phyloP scores from a whole-genome alignment of 2,888 invertebrate species.

The Acleris literana region DNA sequence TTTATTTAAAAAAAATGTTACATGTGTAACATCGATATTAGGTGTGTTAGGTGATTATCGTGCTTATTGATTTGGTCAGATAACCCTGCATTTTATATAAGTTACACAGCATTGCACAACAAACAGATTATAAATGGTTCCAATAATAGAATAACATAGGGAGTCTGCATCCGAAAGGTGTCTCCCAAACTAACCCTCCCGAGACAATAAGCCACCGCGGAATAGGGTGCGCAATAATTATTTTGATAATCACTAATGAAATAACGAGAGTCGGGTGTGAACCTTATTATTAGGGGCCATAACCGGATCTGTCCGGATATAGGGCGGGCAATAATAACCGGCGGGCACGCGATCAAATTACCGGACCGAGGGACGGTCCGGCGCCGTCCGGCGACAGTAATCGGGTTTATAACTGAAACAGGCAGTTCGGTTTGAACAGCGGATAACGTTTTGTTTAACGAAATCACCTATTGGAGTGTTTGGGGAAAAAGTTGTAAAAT shows the following conservation, averaged over 20 bases:
- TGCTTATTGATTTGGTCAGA: too few relatives aligned
- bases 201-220: conserved; percentile 11
- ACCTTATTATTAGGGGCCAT: conserved; percentile 55
- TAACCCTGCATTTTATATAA: too few relatives aligned
- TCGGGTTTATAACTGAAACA: conserved; percentile 54
- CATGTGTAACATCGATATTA: too few relatives aligned
- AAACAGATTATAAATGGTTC: too few relatives aligned
- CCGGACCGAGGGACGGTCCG: conserved; percentile 43
- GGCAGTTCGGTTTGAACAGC: conserved; percentile 46
- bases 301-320: conserved; percentile 63
- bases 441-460: conserved; percentile 46
- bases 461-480: conserved; percentile 35
- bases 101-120: too few relatives aligned
- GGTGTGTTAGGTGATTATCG: too few relatives aligned
- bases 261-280: conserved; percentile 49
- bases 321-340: conserved; percentile 62
- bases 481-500: conserved; percentile 33
- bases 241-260: conserved; percentile 47
- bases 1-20: too few relatives aligned
- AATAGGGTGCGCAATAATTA: conserved; percentile 34
- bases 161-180: conserved; percentile 1
- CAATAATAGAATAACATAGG: background rate
- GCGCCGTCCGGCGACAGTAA: conserved; percentile 45
- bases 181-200: conserved; percentile 9
- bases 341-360: conserved; percentile 65